Base-by-base conservation (phyloP, 2,113 vertebrate genomes). In the Odontesthes bonariensis region DNA sequence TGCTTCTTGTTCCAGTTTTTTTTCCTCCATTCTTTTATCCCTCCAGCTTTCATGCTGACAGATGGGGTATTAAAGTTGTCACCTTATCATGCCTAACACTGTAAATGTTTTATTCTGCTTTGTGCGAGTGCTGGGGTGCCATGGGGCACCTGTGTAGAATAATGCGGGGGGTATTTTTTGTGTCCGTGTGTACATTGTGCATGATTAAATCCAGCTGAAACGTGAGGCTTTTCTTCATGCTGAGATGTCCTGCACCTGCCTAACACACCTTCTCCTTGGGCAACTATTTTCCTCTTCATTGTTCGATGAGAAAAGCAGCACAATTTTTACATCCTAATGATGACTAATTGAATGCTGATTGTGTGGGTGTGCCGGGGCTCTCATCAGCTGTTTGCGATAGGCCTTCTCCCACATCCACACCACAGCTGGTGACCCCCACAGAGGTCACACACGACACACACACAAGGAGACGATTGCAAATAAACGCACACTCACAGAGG, bases 371-470 rank as follows among this genome's bases (percentile, higher is more conserved):
- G 51, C 46, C 79, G n/a, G 49, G 47, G 23, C 67, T 67, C 59
- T 86, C 87, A 83, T 93, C 83, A 84, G 72, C 70, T 83, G 86
- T 90, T 83, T 84, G 77, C 82, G 31, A 65, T 69, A 49, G 86
- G 69, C 65, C 82, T 35, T 85, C 78, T 73, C 80, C 89, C 84
- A 74, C 84, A 86, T 90, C 87, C 88, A 80, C 84, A 79, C 82
- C 85, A 90, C 92, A 93, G 92, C 91, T 93, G 91, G 89, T 91
- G 92, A 94, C 88, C 92, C 86, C 74, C 51, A 55, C 59, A 73
- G 85, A 91, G 92, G 93, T 91, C 92, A 92, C 87, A 83, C 81
- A 88, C 82, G 85, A 83, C 82, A 72, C 64, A 62, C 69, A 69
- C 42, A 84, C 67, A 81, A 35, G 54, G 53, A 54, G 40, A 81